Percentiles rank a stretch among this genome's conserved stretches.
Conservation (phyloP, 2,888 invertebrate species). For the Xylophagus ater region DNA sequence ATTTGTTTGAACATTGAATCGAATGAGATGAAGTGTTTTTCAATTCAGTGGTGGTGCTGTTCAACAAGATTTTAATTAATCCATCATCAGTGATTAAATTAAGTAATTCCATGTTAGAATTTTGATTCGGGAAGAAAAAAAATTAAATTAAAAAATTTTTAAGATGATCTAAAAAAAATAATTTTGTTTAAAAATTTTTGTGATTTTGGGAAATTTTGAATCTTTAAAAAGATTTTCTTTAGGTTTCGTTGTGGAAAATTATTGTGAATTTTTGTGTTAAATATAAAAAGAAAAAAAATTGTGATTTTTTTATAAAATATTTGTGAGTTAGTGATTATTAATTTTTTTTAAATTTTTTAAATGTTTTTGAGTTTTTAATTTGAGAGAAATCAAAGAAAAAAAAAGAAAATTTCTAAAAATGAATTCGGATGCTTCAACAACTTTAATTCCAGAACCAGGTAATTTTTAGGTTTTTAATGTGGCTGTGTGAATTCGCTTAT, state of each 20-base stretch:
- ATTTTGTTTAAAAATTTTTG: too few species aligned
- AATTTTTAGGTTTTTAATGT: too few species aligned
- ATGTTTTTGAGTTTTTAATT: background rate
- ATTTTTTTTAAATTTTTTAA: background rate
- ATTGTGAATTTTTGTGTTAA: constrained; percentile 2
- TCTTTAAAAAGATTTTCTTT: too few species aligned
- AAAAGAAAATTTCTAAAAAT: background rate
- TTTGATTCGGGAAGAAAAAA: too few species aligned
- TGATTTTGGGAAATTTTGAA: too few species aligned
- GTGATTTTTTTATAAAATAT: too few species aligned
- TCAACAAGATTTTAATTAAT: constrained; percentile 10
- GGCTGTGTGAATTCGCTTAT: too few species aligned
- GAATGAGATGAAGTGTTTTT: constrained; percentile 9
- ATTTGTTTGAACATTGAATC: constrained; percentile 18
- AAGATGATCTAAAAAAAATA: too few species aligned
- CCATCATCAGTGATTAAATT: constrained; percentile 4
- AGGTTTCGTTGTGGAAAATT: constrained; percentile 7
- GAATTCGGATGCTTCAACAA: constrained; percentile 11
- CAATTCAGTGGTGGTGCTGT: constrained; percentile 4
- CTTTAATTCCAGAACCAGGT: constrained; percentile 10
- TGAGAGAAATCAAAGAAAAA: background rate
- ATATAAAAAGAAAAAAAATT: too few species aligned
- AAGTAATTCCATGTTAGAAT: too few species aligned
- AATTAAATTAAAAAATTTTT: too few species aligned
- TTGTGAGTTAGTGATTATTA: too few species aligned